Evolutionary conservation across 2,113 vertebrate genomes (phyloP).

Genomic region (Phrynocephalus versicolor): DNA sequence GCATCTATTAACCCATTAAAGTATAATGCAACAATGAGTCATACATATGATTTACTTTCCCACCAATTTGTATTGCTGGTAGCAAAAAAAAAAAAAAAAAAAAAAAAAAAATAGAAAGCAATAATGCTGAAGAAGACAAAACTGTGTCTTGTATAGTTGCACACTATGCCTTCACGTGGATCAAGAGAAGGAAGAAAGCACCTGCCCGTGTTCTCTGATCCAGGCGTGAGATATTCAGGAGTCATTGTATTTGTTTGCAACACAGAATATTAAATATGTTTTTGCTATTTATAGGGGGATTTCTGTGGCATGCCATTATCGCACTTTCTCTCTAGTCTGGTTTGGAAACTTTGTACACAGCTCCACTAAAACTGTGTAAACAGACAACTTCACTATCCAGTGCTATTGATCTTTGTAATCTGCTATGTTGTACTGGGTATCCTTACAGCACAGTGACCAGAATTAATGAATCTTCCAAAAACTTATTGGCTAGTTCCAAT

Average conservation of each 20-base stretch:
- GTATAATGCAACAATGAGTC: neutral
- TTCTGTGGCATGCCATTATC: slow-evolving; percentile 8
- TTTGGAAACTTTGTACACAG: too few relatives aligned
- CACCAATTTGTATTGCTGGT: neutral
- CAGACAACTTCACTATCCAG: neutral
- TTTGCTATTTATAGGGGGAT: neutral
- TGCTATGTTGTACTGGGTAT: neutral
- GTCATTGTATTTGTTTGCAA: neutral
- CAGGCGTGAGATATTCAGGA: slow-evolving; percentile 17
- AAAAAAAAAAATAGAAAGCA: neutral
- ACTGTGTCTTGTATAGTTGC: neutral
- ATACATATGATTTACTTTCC: neutral
- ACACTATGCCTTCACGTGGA: neutral
- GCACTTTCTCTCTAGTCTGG: slow-evolving; percentile 23
- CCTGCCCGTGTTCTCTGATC: neutral
- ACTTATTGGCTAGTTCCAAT: neutral
- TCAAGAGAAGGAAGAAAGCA: slow-evolving; percentile 10
- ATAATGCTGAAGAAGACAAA: neutral
- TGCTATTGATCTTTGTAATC: slow-evolving; percentile 13
- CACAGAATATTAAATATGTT: neutral
- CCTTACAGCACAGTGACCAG: too few relatives aligned
- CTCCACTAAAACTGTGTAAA: slow-evolving; percentile 12
- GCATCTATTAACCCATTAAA: neutral
- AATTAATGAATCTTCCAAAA: neutral
- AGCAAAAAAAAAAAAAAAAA: neutral